phyloP scores from a whole-genome alignment of 2,797 vertebrate genomes.

The Borostomias antarcticus region DNA sequence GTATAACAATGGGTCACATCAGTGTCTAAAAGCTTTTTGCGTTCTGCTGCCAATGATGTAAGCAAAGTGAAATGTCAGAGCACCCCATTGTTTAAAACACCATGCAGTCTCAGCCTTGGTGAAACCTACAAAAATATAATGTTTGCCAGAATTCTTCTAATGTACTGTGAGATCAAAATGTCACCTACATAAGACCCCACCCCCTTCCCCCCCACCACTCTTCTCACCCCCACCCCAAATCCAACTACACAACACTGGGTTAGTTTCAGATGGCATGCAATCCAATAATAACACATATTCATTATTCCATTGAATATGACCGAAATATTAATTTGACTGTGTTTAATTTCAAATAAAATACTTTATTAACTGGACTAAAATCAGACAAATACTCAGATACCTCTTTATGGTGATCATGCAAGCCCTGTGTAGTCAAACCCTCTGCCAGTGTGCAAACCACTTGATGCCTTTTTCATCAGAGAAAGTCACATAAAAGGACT shows the following conservation, averaged over 20 bases:
- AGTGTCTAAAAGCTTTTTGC: conserved; percentile 86
- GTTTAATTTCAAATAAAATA: conserved; percentile 67
- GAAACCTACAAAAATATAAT: conserved; percentile 77
- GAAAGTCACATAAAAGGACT: conserved; percentile 74
- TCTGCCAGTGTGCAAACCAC: conserved; percentile 66
- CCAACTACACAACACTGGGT: conserved; percentile 61
- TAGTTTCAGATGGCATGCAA: conserved; percentile 68
- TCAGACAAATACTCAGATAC: conserved; percentile 53
- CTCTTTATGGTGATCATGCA: conserved; percentile 63
- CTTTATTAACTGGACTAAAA: conserved; percentile 64
- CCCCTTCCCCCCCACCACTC: too few species aligned
- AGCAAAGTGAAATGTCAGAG: conserved; percentile 80
- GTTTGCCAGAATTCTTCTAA: conserved; percentile 76
- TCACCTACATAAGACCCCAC: conserved; percentile 70
- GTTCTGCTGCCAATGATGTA: conserved; percentile 83
- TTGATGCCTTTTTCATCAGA: conserved; percentile 75
- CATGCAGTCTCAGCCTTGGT: conserved; percentile 65
- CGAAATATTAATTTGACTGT: conserved; percentile 66
- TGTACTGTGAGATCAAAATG: conserved; percentile 74
- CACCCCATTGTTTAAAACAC: conserved; percentile 75
- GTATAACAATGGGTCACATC: conserved; percentile 86
- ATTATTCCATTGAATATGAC: conserved; percentile 59
- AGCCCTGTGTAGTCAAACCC: conserved; percentile 34
- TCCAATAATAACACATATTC: conserved; percentile 64
- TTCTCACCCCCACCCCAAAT: conserved; percentile 59